A percentile compares a stretch with the other conserved stretches of the same genome.
These are phyloP conservation scores for Heliconius erato DNA, from an alignment of 2,888 invertebrate genomes.

Conservation along the genomic window DNA sequence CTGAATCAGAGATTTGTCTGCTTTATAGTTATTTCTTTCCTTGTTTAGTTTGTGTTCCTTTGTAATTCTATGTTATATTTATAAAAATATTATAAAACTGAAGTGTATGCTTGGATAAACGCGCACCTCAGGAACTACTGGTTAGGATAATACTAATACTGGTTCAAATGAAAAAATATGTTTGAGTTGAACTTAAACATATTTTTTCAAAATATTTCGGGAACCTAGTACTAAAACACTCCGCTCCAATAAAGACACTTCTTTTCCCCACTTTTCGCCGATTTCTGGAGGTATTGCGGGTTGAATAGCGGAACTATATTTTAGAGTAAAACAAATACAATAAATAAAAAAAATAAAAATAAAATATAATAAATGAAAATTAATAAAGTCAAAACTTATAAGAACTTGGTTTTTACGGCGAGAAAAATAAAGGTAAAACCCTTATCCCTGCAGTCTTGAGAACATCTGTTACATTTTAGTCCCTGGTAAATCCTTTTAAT, in stretches of 20 bases:
- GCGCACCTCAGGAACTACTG: no score
- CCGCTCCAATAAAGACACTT: no score
- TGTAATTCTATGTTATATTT: background rate
- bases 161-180: no score
- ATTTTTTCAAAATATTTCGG: no score
- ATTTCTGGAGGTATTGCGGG: no score
- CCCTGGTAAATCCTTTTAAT: constrained; percentile 8
- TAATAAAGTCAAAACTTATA: background rate
- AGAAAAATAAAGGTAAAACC: constrained; percentile 1
- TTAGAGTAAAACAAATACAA: background rate
- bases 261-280: no score
- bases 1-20: constrained; percentile 20
- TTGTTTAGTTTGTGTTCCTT: background rate
- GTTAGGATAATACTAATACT: no score
- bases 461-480: constrained; percentile 7
- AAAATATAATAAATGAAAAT: background rate
- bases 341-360: background rate
- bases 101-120: no score
- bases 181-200: no score
- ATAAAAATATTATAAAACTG: background rate
- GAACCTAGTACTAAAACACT: no score
- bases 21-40: constrained; percentile 1
- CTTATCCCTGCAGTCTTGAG: constrained; percentile 2
- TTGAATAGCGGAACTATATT: no score
- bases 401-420: background rate